Conservation (phyloP, 30 jellyfish, hydroid and myxozoan species). For the Aurelia aurita complex sp. Pacific region DNA sequence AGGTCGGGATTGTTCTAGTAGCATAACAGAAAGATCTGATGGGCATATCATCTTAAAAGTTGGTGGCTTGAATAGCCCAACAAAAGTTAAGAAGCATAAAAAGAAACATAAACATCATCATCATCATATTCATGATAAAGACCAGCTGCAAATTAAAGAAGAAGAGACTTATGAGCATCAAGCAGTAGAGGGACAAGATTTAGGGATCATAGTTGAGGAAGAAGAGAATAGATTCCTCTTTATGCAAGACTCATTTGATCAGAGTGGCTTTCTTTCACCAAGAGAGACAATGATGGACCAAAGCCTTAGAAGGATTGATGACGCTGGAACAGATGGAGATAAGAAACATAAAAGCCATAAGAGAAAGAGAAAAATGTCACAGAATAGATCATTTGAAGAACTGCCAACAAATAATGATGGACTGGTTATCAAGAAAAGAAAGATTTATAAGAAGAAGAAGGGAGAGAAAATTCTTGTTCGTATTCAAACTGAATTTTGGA, state of each 20-base stretch:
- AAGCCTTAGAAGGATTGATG: not conserved
- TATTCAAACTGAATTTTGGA: slow-evolving; percentile 78
- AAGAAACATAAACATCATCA: slow-evolving; percentile 57
- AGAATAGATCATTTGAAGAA: not conserved
- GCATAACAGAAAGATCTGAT: slow-evolving; percentile 61
- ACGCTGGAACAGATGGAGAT: not conserved
- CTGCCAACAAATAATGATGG: slow-evolving; percentile 1
- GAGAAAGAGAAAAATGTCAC: slow-evolving; percentile 44
- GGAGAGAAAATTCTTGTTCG: slow-evolving; percentile 78
- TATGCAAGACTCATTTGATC: slow-evolving; percentile 6
- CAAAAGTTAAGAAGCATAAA: slow-evolving; percentile 48
- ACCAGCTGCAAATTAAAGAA: not conserved
- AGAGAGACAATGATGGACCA: not conserved
- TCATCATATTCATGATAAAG: not conserved
- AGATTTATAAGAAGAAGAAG: slow-evolving; percentile 78
- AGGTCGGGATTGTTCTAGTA: slow-evolving; percentile 22
- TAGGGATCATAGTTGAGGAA: not conserved
- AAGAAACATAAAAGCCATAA: slow-evolving; percentile 46
- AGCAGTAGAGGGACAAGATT: not conserved
- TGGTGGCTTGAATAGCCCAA: slow-evolving; percentile 56
- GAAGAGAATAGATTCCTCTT: not conserved
- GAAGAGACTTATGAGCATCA: not conserved
- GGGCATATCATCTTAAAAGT: slow-evolving; percentile 66
- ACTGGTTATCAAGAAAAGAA: slow-evolving; percentile 68
- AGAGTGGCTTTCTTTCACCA: not conserved